A percentile compares a stretch with the other conserved stretches of the same genome.
phyloP scores from a whole-genome alignment of 2,888 invertebrate species.

The Candidula unifasciata region DNA sequence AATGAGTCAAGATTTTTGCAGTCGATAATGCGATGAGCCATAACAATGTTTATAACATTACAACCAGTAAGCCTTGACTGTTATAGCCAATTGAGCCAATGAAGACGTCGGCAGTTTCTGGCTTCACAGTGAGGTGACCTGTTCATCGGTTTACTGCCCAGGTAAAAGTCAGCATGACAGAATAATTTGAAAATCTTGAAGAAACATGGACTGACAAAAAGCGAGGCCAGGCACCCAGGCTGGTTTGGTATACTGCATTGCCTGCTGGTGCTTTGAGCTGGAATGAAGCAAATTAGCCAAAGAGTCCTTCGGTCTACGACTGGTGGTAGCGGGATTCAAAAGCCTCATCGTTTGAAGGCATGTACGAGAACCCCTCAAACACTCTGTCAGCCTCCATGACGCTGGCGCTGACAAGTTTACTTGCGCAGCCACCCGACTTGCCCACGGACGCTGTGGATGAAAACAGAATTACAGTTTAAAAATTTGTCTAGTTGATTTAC shows the following conservation, averaged over 20 bases:
- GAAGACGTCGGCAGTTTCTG: background rate
- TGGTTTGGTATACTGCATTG: background rate
- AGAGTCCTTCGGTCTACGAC: background rate
- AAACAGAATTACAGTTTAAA: background rate
- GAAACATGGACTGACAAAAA: background rate
- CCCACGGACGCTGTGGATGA: constrained; percentile 76
- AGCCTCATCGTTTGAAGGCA: constrained; percentile 77
- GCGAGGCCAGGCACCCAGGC: background rate
- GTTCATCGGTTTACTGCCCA: too few species aligned
- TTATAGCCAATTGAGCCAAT: too few species aligned
- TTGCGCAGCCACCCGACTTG: constrained; percentile 68
- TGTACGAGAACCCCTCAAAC: constrained; percentile 81
- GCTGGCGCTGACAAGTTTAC: constrained; percentile 74
- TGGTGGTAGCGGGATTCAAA: constrained; percentile 55
- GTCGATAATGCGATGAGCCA: too few species aligned
- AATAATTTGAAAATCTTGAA: background rate
- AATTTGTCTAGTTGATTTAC: too few species aligned
- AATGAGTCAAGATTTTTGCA: too few species aligned
- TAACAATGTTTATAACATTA: too few species aligned
- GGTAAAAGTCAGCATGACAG: too few species aligned
- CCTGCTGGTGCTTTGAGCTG: background rate
- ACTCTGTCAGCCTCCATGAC: constrained; percentile 80
- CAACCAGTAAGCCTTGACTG: too few species aligned
- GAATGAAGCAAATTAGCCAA: background rate
- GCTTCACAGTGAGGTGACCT: background rate